phyloP scores from a whole-genome alignment of 2,888 invertebrate species.

The Thelaira solivaga region DNA sequence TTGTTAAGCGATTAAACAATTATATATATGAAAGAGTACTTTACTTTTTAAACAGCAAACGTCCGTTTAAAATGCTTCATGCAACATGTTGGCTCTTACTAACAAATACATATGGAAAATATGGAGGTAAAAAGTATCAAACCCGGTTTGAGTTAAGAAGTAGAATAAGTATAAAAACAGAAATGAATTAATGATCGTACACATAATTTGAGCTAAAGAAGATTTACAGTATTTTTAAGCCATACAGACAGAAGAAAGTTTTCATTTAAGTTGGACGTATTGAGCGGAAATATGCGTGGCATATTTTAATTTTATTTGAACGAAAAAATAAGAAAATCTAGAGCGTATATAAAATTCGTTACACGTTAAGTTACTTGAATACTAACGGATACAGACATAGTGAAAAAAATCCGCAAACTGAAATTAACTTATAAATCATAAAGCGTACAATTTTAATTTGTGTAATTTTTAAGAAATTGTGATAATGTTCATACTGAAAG shows the following conservation, averaged over 20 bases:
- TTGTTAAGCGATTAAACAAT: no score
- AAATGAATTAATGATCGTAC: slow-evolving; percentile 22
- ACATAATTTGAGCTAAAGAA: slow-evolving; percentile 70
- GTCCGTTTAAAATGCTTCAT: slow-evolving; percentile 6
- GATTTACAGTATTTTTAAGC: slow-evolving; percentile 69
- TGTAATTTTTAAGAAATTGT: background rate
- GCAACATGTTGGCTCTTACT: slow-evolving; percentile 41
- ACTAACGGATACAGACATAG: slow-evolving; percentile 47
- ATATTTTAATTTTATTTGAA: background rate
- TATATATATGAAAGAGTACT: no score
- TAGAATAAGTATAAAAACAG: slow-evolving; percentile 36
- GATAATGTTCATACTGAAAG: slow-evolving; percentile 70
- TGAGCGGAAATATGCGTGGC: slow-evolving; percentile 6
- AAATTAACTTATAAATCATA: slow-evolving; percentile 62
- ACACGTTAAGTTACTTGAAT: slow-evolving; percentile 24
- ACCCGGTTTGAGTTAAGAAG: slow-evolving; percentile 37
- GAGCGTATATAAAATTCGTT: slow-evolving; percentile 46
- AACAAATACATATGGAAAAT: background rate
- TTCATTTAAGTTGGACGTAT: slow-evolving; percentile 72
- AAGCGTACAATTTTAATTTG: slow-evolving; percentile 43
- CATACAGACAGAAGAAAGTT: slow-evolving; percentile 76
- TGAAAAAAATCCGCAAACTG: slow-evolving; percentile 51
- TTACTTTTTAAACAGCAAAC: background rate
- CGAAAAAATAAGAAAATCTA: slow-evolving; percentile 11
- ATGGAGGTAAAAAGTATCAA: slow-evolving; percentile 19